These are phyloP conservation scores for Corythornis leucogaster DNA, from an alignment of 2,797 vertebrate species.

Conservation along the genomic window DNA sequence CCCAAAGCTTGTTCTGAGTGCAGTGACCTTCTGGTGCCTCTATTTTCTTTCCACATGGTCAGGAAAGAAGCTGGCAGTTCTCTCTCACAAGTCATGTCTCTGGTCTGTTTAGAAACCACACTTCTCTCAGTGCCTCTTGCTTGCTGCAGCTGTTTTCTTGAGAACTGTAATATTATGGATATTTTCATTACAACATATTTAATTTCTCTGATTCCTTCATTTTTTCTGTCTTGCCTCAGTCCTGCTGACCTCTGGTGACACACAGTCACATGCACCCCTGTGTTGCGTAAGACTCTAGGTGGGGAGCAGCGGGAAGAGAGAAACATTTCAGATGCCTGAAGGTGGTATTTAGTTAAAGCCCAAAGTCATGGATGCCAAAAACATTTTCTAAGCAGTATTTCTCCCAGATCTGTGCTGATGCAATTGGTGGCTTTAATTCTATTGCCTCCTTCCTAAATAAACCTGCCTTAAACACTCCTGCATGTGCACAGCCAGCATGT, in stretches of 20 bases:
- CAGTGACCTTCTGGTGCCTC: background rate
- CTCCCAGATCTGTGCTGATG: background rate
- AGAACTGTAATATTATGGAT: background rate
- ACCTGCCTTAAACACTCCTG: background rate
- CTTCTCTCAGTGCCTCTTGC: background rate
- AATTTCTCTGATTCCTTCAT: background rate
- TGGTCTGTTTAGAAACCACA: background rate
- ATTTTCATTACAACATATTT: background rate
- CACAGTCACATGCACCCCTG: background rate
- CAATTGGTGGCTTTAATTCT: background rate
- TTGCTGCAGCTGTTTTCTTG: slow-evolving; percentile 1
- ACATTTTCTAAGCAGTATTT: background rate
- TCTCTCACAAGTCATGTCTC: background rate
- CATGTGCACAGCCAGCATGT: rapidly evolving
- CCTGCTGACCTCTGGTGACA: background rate
- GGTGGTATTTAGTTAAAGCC: background rate
- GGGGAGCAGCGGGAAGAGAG: slow-evolving; percentile 27
- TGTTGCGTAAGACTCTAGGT: background rate
- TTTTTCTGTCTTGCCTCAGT: background rate
- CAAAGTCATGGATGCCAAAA: background rate
- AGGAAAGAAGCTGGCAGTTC: background rate
- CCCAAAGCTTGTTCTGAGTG: background rate
- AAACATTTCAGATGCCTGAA: background rate
- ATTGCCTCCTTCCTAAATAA: background rate
- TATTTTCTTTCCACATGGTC: background rate